Percentiles rank a stretch among this genome's conserved stretches.
These are phyloP conservation scores for Itoplectis maculator DNA, from an alignment of 2,888 invertebrate genomes.

Conservation along the genomic window DNA sequence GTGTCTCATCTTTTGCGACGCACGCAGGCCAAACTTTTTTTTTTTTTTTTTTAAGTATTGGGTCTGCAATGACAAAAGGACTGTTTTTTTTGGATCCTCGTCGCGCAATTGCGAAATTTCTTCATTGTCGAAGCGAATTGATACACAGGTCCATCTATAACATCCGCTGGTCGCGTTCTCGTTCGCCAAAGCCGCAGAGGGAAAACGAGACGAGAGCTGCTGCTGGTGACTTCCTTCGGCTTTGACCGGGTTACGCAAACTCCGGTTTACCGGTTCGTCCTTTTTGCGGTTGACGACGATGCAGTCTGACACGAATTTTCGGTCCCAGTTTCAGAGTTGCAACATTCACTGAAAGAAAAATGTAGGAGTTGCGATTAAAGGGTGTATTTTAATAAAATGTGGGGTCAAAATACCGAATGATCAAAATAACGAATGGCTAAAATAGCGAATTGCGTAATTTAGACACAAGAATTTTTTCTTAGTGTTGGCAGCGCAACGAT, in stretches of 20 bases:
- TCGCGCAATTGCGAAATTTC: conserved; percentile 54
- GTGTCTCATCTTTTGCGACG: conserved; percentile 30
- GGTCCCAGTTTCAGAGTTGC: no score
- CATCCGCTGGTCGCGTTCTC: no score
- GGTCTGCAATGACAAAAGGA: background rate
- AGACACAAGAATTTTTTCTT: no score
- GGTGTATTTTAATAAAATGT: no score
- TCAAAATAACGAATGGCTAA: no score
- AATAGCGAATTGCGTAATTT: no score
- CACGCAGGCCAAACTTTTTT: conserved; percentile 44
- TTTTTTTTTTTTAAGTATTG: conserved; percentile 40
- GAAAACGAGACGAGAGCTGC: conserved; percentile 32
- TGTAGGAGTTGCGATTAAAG: no score
- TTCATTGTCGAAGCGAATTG: conserved; percentile 54
- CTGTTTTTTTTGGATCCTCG: conserved; percentile 16
- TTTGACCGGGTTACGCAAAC: no score
- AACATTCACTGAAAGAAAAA: no score
- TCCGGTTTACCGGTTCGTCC: background rate
- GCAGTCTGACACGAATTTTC: no score
- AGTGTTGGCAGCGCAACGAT: no score
- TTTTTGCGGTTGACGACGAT: background rate
- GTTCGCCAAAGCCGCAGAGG: conserved; percentile 34
- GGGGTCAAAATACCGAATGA: no score
- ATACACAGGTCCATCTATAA: conserved; percentile 23
- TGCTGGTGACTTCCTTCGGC: conserved; percentile 37